Conservation (phyloP, 2,888 invertebrate genomes). For the Agrilus cyanescens region DNA sequence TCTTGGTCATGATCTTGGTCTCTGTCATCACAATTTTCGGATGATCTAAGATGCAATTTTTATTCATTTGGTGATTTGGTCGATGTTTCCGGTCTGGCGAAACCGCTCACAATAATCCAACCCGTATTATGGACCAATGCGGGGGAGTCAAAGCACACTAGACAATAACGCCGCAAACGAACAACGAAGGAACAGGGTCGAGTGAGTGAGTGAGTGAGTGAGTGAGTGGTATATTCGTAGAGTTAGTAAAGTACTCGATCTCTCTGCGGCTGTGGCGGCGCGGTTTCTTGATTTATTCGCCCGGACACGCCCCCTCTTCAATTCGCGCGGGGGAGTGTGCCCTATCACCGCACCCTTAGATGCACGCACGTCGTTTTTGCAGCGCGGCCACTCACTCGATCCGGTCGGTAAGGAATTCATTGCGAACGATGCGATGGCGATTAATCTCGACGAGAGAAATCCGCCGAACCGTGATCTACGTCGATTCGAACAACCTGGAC, state of each 20-base stretch:
- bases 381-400: constrained; percentile 1
- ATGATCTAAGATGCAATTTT: too few relatives aligned
- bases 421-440: too few relatives aligned
- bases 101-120: too few relatives aligned
- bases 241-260: constrained; percentile 16
- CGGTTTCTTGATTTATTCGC: constrained; percentile 34
- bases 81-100: too few relatives aligned
- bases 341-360: constrained; percentile 18
- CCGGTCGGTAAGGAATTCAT: too few relatives aligned
- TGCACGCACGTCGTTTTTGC: constrained; percentile 17
- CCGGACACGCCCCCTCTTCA: constrained; percentile 30
- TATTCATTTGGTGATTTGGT: too few relatives aligned
- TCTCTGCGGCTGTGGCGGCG: constrained; percentile 24
- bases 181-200: neutral
- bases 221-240: constrained; percentile 9
- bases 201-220: constrained; percentile 7
- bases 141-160: too few relatives aligned
- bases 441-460: neutral
- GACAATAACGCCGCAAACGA: neutral
- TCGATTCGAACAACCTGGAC: neutral
- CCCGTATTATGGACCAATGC: too few relatives aligned
- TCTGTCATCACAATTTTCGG: too few relatives aligned
- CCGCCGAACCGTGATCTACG: neutral
- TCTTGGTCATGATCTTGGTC: too few relatives aligned
- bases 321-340: constrained; percentile 23